Conservation (phyloP, 2,113 vertebrate genomes). For the Caranx melampygus region DNA sequence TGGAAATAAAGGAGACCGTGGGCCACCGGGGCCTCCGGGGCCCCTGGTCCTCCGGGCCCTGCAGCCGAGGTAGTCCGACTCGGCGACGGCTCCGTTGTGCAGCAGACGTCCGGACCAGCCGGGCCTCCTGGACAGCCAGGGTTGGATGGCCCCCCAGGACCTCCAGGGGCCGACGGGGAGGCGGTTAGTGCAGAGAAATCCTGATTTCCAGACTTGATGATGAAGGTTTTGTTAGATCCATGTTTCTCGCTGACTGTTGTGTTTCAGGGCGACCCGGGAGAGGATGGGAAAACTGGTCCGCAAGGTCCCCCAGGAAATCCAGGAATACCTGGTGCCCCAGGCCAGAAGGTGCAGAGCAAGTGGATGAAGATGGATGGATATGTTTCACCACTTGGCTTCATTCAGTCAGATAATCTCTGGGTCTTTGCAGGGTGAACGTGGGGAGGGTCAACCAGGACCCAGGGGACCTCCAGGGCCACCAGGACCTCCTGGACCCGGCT, state of each 20-base stretch:
- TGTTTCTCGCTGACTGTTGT: slow-evolving; percentile 15
- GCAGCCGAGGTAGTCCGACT: slow-evolving; percentile 65
- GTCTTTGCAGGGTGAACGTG: slow-evolving; percentile 87
- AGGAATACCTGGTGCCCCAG: slow-evolving; percentile 86
- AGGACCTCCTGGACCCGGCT: slow-evolving; percentile 85
- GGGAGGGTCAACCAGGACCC: slow-evolving; percentile 80
- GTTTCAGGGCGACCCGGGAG: slow-evolving; percentile 90
- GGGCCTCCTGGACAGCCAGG: slow-evolving; percentile 83
- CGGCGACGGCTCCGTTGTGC: slow-evolving; percentile 58
- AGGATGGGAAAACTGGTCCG: slow-evolving; percentile 89
- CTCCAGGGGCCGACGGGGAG: slow-evolving; percentile 86
- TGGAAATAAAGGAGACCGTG: slow-evolving; percentile 88
- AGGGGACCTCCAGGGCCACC: slow-evolving; percentile 90
- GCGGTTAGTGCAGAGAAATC: slow-evolving; percentile 82
- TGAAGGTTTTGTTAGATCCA: background rate
- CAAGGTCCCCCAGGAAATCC: slow-evolving; percentile 87
- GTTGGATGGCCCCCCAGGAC: slow-evolving; percentile 77
- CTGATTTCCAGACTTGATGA: background rate
- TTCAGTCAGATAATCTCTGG: slow-evolving; percentile 22
- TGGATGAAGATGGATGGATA: background rate
- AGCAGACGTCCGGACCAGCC: slow-evolving; percentile 76
- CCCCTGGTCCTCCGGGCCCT: slow-evolving; percentile 80
- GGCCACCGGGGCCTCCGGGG: slow-evolving; percentile 79
- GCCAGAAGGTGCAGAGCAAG: slow-evolving; percentile 87
- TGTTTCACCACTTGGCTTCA: background rate